Conservation (phyloP, 2,113 vertebrate species). For the Pavo muticus region DNA sequence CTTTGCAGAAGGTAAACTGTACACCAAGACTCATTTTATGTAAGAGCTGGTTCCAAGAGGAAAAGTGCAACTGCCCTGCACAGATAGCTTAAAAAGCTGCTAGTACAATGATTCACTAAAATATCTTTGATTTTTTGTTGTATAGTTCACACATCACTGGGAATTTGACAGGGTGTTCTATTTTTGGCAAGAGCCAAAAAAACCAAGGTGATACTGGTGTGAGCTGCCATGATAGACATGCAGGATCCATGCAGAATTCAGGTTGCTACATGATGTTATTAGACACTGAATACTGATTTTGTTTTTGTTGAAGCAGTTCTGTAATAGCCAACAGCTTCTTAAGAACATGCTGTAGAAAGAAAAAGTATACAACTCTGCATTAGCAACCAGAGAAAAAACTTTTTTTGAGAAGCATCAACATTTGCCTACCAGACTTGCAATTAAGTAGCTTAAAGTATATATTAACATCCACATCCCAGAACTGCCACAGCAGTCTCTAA, state of each 20-base stretch:
- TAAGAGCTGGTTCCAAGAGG: slow-evolving; percentile 79
- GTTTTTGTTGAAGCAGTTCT: slow-evolving; percentile 99
- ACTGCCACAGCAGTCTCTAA: not conserved
- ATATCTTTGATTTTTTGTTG: slow-evolving; percentile 81
- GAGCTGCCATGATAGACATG: slow-evolving; percentile 85
- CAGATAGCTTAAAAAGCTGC: slow-evolving; percentile 83
- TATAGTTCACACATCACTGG: slow-evolving; percentile 90
- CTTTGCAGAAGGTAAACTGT: slow-evolving; percentile 79
- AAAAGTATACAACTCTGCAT: not conserved
- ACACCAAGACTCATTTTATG: slow-evolving; percentile 85
- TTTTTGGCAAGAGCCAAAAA: slow-evolving; percentile 84
- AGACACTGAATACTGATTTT: slow-evolving; percentile 94
- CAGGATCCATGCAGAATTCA: slow-evolving; percentile 83
- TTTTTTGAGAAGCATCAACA: not conserved
- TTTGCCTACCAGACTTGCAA: not conserved
- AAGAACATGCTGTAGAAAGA: slow-evolving; percentile 89
- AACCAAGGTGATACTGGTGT: slow-evolving; percentile 75
- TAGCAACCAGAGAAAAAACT: not conserved
- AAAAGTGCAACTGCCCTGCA: slow-evolving; percentile 81
- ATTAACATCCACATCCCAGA: not conserved
- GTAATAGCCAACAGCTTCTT: slow-evolving; percentile 99
- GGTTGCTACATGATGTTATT: slow-evolving; percentile 96
- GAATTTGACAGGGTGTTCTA: slow-evolving; percentile 79
- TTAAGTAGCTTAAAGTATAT: slow-evolving; percentile 11
- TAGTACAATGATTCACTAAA: slow-evolving; percentile 72